Base-by-base conservation (phyloP, 2,888 invertebrate species). In the Chirona hameri region DNA sequence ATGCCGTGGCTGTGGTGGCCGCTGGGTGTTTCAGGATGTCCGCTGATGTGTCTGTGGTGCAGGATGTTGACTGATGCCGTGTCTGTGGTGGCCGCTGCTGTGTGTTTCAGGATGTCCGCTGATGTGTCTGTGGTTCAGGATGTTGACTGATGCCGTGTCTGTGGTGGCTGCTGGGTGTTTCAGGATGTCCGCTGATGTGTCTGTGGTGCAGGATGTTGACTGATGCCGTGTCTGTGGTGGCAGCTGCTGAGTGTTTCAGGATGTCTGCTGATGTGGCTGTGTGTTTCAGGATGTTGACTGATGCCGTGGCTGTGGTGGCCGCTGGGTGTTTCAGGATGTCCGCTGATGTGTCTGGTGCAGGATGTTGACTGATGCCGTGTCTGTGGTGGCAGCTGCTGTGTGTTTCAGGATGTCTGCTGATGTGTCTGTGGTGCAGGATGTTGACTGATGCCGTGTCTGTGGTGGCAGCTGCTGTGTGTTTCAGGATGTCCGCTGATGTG, bases 281-380 rank as follows among this genome's bases (percentile, higher is more conserved):
- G 60, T 60, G 60, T 24, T 60, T 52, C 86, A 91, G 94, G 10
- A 90, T 95, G 69, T 94, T 93, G 52, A 12, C 52, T 52, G 52
- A 9, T 2, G 52, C 12, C 52, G 18, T 18, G 7, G 3, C 10
- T 52, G 12, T 52, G 52, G 60, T 21, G 3, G 60, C 12, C 1
- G 1, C 55, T 55, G 15, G 1, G 60, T 7, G 4, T 21, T 18
- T 24, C 21, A 21, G 9, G 24, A 60, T 18, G 24, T 21, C 24
- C 10, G 9, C 60, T 60, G 24, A 21, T 24, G 15, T 21, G 4
- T 60, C 7, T n/a, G n/a, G n/a, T n/a, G n/a, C n/a, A n/a, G n/a
- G n/a, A n/a, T n/a, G n/a, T n/a, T n/a, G n/a, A n/a, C n/a, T n/a
- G n/a, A n/a, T n/a, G n/a, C n/a, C n/a, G n/a, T n/a, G n/a, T n/a